phyloP scores from a whole-genome alignment of 2,888 invertebrate genomes.

The Parnassius glacialis region DNA sequence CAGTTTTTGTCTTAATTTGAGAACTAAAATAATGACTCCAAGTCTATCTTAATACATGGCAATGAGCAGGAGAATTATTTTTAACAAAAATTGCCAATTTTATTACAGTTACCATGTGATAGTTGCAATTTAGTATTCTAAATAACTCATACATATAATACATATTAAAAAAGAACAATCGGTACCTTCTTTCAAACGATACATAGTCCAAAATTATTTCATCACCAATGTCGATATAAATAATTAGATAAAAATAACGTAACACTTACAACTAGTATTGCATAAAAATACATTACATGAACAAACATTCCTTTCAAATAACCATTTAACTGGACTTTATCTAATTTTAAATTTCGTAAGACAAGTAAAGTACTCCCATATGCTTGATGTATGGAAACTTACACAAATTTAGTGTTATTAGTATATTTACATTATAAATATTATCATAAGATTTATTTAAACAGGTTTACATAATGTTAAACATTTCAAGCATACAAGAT shows the following conservation, averaged over 20 bases:
- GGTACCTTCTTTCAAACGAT: slow-evolving; percentile 37
- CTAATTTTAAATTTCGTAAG: slow-evolving; percentile 42
- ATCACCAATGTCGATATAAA: slow-evolving; percentile 66
- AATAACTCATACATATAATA: neutral
- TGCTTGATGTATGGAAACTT: slow-evolving; percentile 31
- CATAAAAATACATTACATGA: slow-evolving; percentile 72
- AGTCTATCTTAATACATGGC: no score
- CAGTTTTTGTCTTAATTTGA: no score
- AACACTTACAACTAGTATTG: slow-evolving; percentile 80
- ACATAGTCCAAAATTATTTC: slow-evolving; percentile 52
- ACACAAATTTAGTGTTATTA: slow-evolving; percentile 18
- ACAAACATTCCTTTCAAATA: slow-evolving; percentile 53
- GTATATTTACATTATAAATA: slow-evolving; percentile 42
- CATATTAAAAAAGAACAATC: slow-evolving; percentile 26
- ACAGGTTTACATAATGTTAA: slow-evolving; percentile 16
- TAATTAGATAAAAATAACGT: slow-evolving; percentile 77
- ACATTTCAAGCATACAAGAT: slow-evolving; percentile 38
- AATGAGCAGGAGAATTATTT: no score
- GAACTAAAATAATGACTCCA: no score
- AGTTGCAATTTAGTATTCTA: no score
- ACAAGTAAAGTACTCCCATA: slow-evolving; percentile 40
- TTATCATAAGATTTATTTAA: slow-evolving; percentile 30
- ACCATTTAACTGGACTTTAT: slow-evolving; percentile 40
- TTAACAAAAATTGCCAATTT: neutral
- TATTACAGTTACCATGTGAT: neutral